Evolutionary conservation across 2,113 vertebrate species (phyloP).

Genomic region (Clarias macrocephalus): DNA sequence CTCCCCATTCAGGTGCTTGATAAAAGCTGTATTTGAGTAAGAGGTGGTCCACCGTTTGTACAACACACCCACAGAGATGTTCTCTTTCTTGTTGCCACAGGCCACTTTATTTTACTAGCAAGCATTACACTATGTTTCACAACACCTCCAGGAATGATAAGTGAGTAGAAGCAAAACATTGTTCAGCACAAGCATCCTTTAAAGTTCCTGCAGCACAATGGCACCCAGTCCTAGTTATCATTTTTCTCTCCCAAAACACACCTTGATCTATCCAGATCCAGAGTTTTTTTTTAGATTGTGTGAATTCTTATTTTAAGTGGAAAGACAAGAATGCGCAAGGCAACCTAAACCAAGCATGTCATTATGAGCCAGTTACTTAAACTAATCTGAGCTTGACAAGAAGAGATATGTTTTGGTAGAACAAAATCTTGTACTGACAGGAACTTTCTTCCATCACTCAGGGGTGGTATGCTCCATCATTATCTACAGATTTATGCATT

Average conservation of each 20-base stretch:
- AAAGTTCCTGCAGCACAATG: background rate
- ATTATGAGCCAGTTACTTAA: constrained; percentile 1
- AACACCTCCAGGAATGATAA: background rate
- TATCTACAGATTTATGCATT: constrained; percentile 30
- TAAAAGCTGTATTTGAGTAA: constrained; percentile 10
- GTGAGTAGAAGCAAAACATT: background rate
- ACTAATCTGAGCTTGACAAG: background rate
- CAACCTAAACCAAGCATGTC: background rate
- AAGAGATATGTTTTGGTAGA: background rate
- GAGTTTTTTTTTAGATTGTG: background rate
- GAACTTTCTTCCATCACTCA: constrained; percentile 22
- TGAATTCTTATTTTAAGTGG: background rate
- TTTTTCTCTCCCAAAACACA: background rate
- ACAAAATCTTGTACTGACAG: constrained; percentile 18
- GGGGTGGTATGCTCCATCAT: constrained; percentile 1
- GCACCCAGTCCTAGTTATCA: background rate
- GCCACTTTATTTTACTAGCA: constrained; percentile 15
- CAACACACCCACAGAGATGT: constrained; percentile 7
- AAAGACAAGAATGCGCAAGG: background rate
- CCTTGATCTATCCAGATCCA: background rate
- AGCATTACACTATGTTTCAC: constrained; percentile 5
- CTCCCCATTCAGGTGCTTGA: background rate
- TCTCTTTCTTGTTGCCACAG: background rate
- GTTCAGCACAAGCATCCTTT: background rate
- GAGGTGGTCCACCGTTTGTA: constrained; percentile 16